Base-by-base conservation (phyloP, 2,888 invertebrate species). In the Melanostoma mellinum region DNA sequence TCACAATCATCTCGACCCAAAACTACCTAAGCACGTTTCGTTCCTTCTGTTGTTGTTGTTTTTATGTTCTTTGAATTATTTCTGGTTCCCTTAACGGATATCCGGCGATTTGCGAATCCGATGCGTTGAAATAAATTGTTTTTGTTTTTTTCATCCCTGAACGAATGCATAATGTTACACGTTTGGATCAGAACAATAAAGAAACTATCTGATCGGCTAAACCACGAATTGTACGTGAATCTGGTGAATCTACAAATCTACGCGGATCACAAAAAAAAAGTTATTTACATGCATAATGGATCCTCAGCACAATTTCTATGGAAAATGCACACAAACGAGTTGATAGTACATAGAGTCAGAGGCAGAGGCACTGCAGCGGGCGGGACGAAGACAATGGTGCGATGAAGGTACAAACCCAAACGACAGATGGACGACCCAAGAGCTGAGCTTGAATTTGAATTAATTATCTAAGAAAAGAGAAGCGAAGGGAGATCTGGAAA, bases 381-480 rank as follows among this genome's bases (percentile, higher is more conserved):
- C 32, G 50, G 56, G n/a, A 40, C 36, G 56, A n/a, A 33, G 44
- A 36, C 55, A 60, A 9, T 35, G 20, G 8, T 56, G 33, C 10
- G 38, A 8, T 65, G 9, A 10, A 52, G 50, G 48, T 67, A 58
- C 30, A 67, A 53, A 67, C 77, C 6, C 32, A 30, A 61, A 68
- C 67, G 53, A 73, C 77, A 82, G 73, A 68, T 77, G 77, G 77
- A 82, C 77, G 52, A 53, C 68, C 61, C 63, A 48, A 61, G 82
- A 82, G 78, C 74, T 58, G 63, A 82, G 73, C 73, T 77, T 73
- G 77, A 82, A 82, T 82, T 82, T 78, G 82, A 82, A 82, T 82
- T 78, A 82, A 82, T 82, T 82, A 82, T 78, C 69, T 78, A 74
- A 69, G 56, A 52, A 4, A 9, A 30, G 53, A 6, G n/a, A 42